phyloP scores from a whole-genome alignment of 2,888 invertebrate genomes.

The Byasa hedistus region DNA sequence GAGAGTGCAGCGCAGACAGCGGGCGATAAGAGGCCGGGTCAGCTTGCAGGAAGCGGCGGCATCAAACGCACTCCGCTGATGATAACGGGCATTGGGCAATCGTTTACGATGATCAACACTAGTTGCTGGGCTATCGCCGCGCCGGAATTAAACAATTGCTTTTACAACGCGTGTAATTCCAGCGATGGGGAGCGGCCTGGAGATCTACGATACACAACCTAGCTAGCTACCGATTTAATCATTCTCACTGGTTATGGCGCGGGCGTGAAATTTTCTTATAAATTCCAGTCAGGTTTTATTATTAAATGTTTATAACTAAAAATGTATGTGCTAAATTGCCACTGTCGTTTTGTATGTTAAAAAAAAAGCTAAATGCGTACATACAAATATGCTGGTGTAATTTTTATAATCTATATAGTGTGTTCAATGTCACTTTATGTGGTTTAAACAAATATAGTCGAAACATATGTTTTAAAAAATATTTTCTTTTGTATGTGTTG shows the following conservation, averaged over 20 bases:
- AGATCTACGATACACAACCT: not conserved
- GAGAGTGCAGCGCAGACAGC: slow-evolving; percentile 29
- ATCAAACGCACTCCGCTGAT: slow-evolving; percentile 53
- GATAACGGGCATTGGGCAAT: slow-evolving; percentile 63
- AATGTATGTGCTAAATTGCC: too few relatives aligned
- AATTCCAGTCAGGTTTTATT: not conserved
- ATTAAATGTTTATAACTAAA: too few relatives aligned
- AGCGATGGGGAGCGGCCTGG: not conserved
- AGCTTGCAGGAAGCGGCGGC: slow-evolving; percentile 71
- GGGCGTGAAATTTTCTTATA: not conserved
- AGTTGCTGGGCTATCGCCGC: slow-evolving; percentile 53
- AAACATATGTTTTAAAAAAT: too few relatives aligned
- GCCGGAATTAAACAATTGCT: slow-evolving; percentile 39
- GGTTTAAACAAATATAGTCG: too few relatives aligned
- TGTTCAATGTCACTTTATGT: too few relatives aligned
- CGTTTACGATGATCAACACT: slow-evolving; percentile 45
- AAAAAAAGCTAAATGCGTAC: too few relatives aligned
- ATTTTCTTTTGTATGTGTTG: too few relatives aligned
- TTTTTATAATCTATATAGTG: too few relatives aligned
- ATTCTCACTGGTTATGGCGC: not conserved
- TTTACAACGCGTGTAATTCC: slow-evolving; percentile 22
- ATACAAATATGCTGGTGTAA: too few relatives aligned
- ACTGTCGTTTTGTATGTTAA: too few relatives aligned
- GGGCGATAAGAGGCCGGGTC: slow-evolving; percentile 52
- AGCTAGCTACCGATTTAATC: not conserved